Evolutionary conservation across 1,140 invertebrate species (phyloP).

Genomic region (Brachionus asplanchnoidis): DNA sequence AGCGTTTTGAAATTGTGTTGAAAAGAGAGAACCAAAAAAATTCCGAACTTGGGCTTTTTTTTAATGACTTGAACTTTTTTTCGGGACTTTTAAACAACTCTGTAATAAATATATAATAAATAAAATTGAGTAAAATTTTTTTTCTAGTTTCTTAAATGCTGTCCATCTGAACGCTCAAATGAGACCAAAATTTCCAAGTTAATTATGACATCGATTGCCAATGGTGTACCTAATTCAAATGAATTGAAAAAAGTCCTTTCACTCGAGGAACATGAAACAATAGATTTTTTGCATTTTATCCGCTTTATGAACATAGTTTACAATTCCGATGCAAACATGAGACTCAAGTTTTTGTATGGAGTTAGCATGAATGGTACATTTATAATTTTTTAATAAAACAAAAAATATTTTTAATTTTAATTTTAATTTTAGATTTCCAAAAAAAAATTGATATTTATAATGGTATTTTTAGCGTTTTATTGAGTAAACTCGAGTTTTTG

Average conservation of each 20-base stretch:
- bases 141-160: constrained; percentile 14
- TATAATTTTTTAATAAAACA: too few species aligned
- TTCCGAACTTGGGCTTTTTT: too few species aligned
- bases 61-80: too few species aligned
- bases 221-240: constrained; percentile 1
- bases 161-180: neutral
- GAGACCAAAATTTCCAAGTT: constrained; percentile 25
- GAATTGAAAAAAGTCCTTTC: neutral
- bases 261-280: neutral
- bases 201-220: constrained; percentile 2
- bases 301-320: constrained; percentile 38
- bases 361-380: constrained; percentile 13
- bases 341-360: constrained; percentile 37
- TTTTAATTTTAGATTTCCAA: neutral
- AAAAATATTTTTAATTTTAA: too few species aligned
- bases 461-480: neutral
- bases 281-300: constrained; percentile 38
- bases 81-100: too few species aligned
- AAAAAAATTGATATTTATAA: constrained; percentile 38
- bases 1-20: too few species aligned
- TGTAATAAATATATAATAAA: too few species aligned
- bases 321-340: neutral
- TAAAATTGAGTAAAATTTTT: neutral
- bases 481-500: constrained; percentile 1
- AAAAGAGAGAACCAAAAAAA: too few species aligned